phyloP scores from a whole-genome alignment of 2,113 vertebrate genomes.

The Siphamia tubifer region DNA sequence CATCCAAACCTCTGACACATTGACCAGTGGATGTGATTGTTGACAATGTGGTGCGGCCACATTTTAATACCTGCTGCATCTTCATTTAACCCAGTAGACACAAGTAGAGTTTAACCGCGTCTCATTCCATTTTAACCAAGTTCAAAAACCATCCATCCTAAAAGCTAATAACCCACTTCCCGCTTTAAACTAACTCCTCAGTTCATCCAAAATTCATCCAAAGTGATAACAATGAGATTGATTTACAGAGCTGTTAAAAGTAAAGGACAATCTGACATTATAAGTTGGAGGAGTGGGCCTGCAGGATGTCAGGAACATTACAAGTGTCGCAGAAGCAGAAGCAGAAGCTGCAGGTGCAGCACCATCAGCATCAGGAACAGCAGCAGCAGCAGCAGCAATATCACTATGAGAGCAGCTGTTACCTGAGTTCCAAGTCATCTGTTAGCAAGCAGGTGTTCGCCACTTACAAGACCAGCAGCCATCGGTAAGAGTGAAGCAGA shows the following conservation, averaged over 20 bases:
- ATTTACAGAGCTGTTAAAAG: slow-evolving; percentile 64
- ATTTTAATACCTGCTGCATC: slow-evolving; percentile 1
- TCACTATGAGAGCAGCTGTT: slow-evolving; percentile 83
- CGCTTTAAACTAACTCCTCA: slow-evolving; percentile 16
- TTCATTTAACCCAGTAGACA: slow-evolving; percentile 35
- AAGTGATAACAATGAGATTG: slow-evolving; percentile 57
- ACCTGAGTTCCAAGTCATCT: slow-evolving; percentile 85
- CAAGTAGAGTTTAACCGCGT: slow-evolving; percentile 27
- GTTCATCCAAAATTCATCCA: background rate
- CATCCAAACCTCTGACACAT: too few species aligned
- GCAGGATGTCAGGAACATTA: slow-evolving; percentile 85
- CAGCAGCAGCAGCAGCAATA: slow-evolving; percentile 72
- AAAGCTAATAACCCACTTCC: slow-evolving; percentile 21
- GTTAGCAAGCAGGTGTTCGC: slow-evolving; percentile 72
- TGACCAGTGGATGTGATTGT: too few species aligned
- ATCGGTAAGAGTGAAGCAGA: slow-evolving; percentile 72
- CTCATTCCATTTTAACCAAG: slow-evolving; percentile 17
- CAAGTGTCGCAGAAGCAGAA: slow-evolving; percentile 84
- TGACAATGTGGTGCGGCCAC: background rate
- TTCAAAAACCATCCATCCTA: background rate
- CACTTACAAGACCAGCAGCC: slow-evolving; percentile 58
- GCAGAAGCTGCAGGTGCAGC: slow-evolving; percentile 79
- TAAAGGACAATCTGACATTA: slow-evolving; percentile 48
- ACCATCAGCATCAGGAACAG: slow-evolving; percentile 78
- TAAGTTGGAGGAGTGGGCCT: slow-evolving; percentile 61